Evolutionary conservation across 2,113 vertebrate genomes (phyloP).

Genomic region (Seriola rivoliana): DNA sequence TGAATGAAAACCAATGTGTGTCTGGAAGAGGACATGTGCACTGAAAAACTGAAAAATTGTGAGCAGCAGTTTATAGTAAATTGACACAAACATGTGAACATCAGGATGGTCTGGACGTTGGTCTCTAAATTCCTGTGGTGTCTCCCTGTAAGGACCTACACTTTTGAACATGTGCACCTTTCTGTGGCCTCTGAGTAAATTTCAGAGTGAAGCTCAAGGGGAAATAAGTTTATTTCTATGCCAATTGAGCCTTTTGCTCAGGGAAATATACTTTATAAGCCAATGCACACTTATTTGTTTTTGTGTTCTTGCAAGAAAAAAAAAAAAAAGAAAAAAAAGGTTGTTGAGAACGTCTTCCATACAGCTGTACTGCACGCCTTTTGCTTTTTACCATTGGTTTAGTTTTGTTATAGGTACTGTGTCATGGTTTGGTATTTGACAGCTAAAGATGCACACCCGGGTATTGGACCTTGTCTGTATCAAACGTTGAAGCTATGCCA

Average conservation of each 20-base stretch:
- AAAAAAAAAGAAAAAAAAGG: not conserved
- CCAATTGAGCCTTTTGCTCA: constrained; percentile 64
- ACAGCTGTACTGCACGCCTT: constrained; percentile 17
- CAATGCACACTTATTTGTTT: constrained; percentile 42
- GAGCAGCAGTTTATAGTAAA: constrained; percentile 1
- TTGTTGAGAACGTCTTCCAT: constrained; percentile 48
- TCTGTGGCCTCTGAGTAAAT: constrained; percentile 16
- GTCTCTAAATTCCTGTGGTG: not conserved
- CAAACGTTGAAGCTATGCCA: constrained; percentile 13
- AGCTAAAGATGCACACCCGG: not conserved
- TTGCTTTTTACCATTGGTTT: not conserved
- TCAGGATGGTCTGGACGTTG: not conserved
- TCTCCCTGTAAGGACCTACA: not conserved
- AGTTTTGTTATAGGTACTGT: not conserved
- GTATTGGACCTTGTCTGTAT: not conserved
- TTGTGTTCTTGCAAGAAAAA: not conserved
- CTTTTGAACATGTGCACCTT: not conserved
- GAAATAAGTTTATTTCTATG: constrained; percentile 17
- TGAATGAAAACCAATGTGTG: not conserved
- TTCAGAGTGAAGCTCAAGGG: constrained; percentile 7
- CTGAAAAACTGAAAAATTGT: not conserved
- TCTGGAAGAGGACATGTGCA: not conserved
- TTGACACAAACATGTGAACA: not conserved
- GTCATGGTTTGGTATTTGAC: not conserved
- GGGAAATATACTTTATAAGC: constrained; percentile 59